Conservation (phyloP, 2,113 vertebrate genomes). For the Rhodinocichla rosea region DNA sequence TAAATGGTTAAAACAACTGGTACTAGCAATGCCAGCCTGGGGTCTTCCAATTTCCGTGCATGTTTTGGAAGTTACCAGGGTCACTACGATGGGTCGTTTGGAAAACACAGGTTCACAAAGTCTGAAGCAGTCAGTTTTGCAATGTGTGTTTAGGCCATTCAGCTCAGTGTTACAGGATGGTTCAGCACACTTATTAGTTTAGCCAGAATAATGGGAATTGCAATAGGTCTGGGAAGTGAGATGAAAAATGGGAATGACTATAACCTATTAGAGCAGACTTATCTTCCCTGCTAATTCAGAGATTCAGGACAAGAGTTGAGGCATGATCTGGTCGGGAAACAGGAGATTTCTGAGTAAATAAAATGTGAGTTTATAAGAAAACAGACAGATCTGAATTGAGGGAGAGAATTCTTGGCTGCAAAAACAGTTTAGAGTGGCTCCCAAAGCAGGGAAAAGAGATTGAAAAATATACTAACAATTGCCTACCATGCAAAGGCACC, state of each 20-base stretch:
- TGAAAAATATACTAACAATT: background rate
- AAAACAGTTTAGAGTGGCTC: background rate
- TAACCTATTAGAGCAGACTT: background rate
- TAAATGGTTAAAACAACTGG: background rate
- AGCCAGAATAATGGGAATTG: background rate
- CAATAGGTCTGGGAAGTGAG: background rate
- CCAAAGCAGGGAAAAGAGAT: background rate
- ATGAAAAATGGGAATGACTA: background rate
- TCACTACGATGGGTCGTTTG: background rate
- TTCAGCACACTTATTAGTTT: background rate
- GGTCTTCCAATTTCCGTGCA: background rate
- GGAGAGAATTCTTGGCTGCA: background rate
- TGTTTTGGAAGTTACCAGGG: background rate
- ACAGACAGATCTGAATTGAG: background rate
- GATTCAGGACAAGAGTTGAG: background rate
- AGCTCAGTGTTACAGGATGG: background rate
- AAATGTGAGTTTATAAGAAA: background rate
- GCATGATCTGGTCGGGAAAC: background rate
- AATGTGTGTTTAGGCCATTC: accelerated
- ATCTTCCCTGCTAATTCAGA: background rate
- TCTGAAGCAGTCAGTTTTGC: background rate
- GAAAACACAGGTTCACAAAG: background rate
- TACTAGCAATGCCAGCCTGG: background rate
- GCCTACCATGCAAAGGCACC: background rate
- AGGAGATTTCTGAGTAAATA: background rate